A percentile compares a stretch with the other conserved stretches of the same genome.
Evolutionary conservation across 92 coral and sea anemone species (phyloP).

Genomic region (Bergia puertoricense): DNA sequence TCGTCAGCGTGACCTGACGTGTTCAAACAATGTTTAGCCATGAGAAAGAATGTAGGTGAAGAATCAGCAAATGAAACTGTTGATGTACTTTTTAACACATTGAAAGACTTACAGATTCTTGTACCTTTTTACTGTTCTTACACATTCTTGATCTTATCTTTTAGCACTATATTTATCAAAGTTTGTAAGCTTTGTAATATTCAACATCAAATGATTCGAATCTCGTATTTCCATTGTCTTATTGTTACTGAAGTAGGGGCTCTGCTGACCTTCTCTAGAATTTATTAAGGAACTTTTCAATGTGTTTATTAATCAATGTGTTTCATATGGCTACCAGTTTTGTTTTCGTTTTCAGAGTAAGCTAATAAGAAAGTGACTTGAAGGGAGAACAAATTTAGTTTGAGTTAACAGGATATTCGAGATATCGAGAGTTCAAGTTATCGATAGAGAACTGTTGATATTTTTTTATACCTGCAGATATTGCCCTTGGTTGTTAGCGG

Average conservation of each 20-base stretch:
- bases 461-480: slow-evolving; percentile 32
- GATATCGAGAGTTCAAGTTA: background rate
- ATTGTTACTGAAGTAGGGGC: background rate
- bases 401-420: background rate
- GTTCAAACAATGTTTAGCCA: background rate
- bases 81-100: background rate
- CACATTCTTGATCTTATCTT: too few species aligned
- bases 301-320: too few species aligned
- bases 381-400: too few species aligned
- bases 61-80: background rate
- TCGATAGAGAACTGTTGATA: background rate
- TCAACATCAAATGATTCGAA: too few species aligned
- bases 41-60: background rate
- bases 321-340: too few species aligned
- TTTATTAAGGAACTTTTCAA: too few species aligned
- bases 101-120: background rate
- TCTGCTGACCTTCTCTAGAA: background rate
- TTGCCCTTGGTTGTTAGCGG: slow-evolving; percentile 31
- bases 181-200: too few species aligned
- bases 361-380: background rate
- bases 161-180: too few species aligned
- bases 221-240: too few species aligned
- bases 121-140: too few species aligned
- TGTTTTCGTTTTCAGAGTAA: too few species aligned
- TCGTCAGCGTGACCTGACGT: slow-evolving; percentile 29